Percentiles rank a stretch among this genome's conserved stretches.
phyloP scores from a whole-genome alignment of 2,888 invertebrate species.

The Acleris cristana region DNA sequence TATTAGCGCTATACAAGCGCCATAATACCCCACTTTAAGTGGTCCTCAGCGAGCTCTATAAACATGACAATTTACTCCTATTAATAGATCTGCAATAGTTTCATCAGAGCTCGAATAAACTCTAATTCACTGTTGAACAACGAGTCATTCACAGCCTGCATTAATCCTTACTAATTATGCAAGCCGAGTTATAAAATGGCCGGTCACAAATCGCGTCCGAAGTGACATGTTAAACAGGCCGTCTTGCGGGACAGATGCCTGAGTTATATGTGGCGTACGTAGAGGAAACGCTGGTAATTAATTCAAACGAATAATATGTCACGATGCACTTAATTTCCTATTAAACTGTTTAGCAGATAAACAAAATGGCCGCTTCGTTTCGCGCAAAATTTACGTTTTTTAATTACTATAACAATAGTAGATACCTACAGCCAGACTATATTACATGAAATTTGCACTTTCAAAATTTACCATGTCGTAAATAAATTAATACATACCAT shows the following conservation, averaged over 20 bases:
- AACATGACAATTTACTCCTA: constrained; percentile 36
- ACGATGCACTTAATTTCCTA: constrained; percentile 79
- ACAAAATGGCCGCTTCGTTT: constrained; percentile 55
- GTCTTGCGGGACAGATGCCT: constrained; percentile 78
- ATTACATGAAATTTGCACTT: too few species aligned
- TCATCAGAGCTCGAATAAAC: constrained; percentile 52
- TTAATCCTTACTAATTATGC: constrained; percentile 82
- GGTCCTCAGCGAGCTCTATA: constrained; percentile 20
- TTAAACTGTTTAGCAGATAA: constrained; percentile 66
- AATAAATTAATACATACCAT: constrained; percentile 1
- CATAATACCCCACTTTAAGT: constrained; percentile 32
- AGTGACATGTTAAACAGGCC: constrained; percentile 80
- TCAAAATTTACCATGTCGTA: not conserved
- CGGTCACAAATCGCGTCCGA: constrained; percentile 78
- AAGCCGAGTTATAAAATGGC: constrained; percentile 80
- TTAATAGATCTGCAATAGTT: constrained; percentile 34
- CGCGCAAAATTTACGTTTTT: constrained; percentile 30
- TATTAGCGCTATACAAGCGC: constrained; percentile 22
- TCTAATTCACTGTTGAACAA: constrained; percentile 68
- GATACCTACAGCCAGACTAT: not conserved
- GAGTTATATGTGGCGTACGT: constrained; percentile 72
- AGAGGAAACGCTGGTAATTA: constrained; percentile 77
- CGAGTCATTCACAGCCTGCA: constrained; percentile 76
- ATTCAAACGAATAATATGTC: constrained; percentile 78
- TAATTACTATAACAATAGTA: constrained; percentile 4